Base-by-base conservation (phyloP, 2,888 invertebrate species). In the Neoitamus cyanurus region DNA sequence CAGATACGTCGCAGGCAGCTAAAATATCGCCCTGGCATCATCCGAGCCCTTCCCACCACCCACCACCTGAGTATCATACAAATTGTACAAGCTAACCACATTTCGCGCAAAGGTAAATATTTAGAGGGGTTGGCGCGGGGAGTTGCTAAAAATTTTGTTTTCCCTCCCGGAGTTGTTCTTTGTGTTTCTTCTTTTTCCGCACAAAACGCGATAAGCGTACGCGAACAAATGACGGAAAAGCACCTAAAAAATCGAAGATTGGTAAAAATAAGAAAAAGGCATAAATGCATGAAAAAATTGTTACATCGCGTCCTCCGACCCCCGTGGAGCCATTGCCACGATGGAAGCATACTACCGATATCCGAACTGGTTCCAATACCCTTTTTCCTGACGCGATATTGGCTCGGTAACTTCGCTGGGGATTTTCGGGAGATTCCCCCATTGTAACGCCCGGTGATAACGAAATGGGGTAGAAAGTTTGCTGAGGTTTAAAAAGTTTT, bases 391-490 rank as follows among this genome's bases (percentile, higher is more conserved):
- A n/a, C 42, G n/a, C 31, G 73, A 73, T 73, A 73, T 36, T 73
- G 73, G 37, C 31, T 73, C 36, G 34, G 36, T 37, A 20, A n/a
- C 2, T 73, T 37, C 15, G n/a, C 72, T 11, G n/a, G 42, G 42
- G 42, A 69, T 69, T 69, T 69, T 28, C 30, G 30, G 25, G 30
- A 25, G n/a, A 15, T 31, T 11, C 72, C 72, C 72, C 72, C 31
- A 73, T 73, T 34, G 36, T 34, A 36, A 73, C 70, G n/a, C 70
- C 25, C 73, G 36, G 73, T 36, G 73, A 73, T 36, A 73, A 34
- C 36, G 73, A 73, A 73, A 73, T 73, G 73, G 73, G 36, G 73
- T 73, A 20, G 73, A 36, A 73, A 73, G 72, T 72, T 72, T 72
- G 72, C 34, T 72, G 34, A 34, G 72, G 72, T 30, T 34, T 72